Base-by-base conservation (phyloP, 2,797 vertebrate genomes). In the Streptopelia turtur region DNA sequence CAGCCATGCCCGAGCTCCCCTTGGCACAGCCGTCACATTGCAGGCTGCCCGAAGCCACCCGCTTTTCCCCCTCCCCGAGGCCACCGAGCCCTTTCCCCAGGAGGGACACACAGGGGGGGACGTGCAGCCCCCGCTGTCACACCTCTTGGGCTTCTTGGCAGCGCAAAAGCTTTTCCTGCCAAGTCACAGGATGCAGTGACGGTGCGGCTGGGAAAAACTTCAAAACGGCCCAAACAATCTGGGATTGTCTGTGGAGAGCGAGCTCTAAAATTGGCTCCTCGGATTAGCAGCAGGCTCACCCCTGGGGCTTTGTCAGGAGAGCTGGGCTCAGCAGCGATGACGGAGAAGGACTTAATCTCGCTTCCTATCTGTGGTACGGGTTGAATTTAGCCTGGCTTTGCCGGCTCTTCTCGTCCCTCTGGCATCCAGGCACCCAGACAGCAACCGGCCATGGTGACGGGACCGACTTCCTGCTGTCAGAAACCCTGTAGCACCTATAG, bases 161-260 rank as follows among this genome's bases (percentile, higher is more conserved):
- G 83, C 24, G 0, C 69, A 43, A 65, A 45, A 77, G 20, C 45
- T 53, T 91, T 96, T 96, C 96, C 96, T 96, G 96, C 96, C 94
- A 95, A 97, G 95, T 93, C 95, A 94, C 94, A 96, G 97, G 97
- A 97, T 93, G 91, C 80, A 68, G 86, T 96, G 95, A 97, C 87
- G 83, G 90, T 71, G 84, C 4, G 75, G 94, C 95, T 93, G 95
- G 94, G 95, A 94, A 94, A 95, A 71, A 84, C 95, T 97, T 97
- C 95, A 97, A 95, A 96, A 81, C 90, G 49, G 75, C 77, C 77
- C 87, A 96, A 96, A 96, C 93, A 97, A 97, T 97, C 85, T 55
- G 89, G 92, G 95, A 95, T 96, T 96, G 97, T 97, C 96, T 94
- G 95, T 43, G 4, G 88, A 83, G 71, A 89, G 56, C 10, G 6